phyloP scores from a whole-genome alignment of 2,888 invertebrate species.

The Dryocosmus kuriphilus region DNA sequence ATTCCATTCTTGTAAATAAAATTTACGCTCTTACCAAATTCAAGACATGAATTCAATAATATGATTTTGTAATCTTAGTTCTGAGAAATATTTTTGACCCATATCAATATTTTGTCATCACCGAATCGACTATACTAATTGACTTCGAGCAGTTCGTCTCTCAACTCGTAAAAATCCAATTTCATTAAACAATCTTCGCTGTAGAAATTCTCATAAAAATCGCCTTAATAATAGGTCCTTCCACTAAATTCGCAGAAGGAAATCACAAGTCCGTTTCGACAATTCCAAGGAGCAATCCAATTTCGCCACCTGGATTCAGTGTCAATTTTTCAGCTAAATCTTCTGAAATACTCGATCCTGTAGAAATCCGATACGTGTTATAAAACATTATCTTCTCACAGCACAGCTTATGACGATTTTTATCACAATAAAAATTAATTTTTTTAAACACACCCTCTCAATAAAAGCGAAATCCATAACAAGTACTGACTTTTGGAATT shows the following conservation, averaged over 20 bases:
- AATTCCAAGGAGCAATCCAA: constrained; percentile 48
- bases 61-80: neutral
- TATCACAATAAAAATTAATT: constrained; percentile 22
- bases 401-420: neutral
- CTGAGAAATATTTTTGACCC: too few species aligned
- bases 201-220: constrained; percentile 36
- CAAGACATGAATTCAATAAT: neutral
- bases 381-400: constrained; percentile 5
- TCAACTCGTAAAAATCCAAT: constrained; percentile 6
- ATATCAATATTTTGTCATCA: neutral
- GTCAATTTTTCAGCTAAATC: neutral
- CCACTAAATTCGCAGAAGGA: constrained; percentile 36
- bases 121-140: constrained; percentile 33
- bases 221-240: constrained; percentile 27
- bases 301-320: neutral
- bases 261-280: constrained; percentile 52
- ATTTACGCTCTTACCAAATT: neutral
- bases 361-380: constrained; percentile 2
- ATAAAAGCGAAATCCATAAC: neutral
- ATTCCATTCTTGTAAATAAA: neutral
- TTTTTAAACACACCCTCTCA: neutral
- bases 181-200: constrained; percentile 29
- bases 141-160: constrained; percentile 20
- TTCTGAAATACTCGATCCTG: constrained; percentile 10
- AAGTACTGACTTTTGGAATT: neutral